Conservation (phyloP, 1,140 invertebrate species). For the Drosophila murphyi region DNA sequence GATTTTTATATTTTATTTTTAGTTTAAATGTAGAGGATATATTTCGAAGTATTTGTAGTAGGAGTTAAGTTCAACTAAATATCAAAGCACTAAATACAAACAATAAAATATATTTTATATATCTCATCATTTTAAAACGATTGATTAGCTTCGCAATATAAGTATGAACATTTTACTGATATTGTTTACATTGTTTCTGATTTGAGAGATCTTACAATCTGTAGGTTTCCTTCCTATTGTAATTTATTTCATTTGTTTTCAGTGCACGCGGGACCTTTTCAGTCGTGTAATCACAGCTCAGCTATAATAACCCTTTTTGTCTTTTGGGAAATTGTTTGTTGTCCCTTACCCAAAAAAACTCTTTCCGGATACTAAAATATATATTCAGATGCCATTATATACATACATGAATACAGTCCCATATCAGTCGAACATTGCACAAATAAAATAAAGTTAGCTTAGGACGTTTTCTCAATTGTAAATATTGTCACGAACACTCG, state of each 20-base stretch:
- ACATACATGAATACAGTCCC: conserved; percentile 23
- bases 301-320: conserved; percentile 39
- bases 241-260: conserved; percentile 43
- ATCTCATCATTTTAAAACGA: too few relatives aligned
- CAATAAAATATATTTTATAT: too few relatives aligned
- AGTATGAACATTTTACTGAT: too few relatives aligned
- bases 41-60: too few relatives aligned
- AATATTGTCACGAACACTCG: conserved; percentile 63
- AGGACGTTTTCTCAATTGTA: conserved; percentile 56
- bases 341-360: background rate
- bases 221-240: background rate
- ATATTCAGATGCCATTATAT: conserved; percentile 11
- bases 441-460: conserved; percentile 68
- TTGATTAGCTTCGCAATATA: too few relatives aligned
- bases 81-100: too few relatives aligned
- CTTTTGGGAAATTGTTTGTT: conserved; percentile 25
- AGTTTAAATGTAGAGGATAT: too few relatives aligned
- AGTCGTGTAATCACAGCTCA: conserved; percentile 37
- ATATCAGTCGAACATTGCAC: conserved; percentile 41
- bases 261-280: conserved; percentile 27
- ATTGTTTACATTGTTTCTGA: background rate
- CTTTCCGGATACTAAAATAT: background rate
- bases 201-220: conserved; percentile 16
- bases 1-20: too few relatives aligned
- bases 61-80: too few relatives aligned